Base-by-base conservation (phyloP, 2,888 invertebrate species). In the Dromius quadrimaculatus region DNA sequence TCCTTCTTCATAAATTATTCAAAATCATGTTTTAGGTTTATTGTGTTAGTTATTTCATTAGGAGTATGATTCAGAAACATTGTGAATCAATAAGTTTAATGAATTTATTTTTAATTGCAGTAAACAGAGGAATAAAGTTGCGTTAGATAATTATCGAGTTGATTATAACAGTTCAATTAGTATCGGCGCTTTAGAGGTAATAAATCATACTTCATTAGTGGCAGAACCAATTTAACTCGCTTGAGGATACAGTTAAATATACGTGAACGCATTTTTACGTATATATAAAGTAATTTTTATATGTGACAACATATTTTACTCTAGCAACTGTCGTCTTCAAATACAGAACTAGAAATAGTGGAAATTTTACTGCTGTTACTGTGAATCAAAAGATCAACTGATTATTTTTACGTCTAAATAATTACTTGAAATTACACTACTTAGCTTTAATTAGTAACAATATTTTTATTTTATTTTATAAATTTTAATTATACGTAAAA, bases 141-240 rank as follows among this genome's bases (percentile, higher is more conserved):
- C n/a, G n/a, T n/a, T n/a, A 22, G 23, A 20, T 47, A 47, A 47
- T 20, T 45, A 36, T 36, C 11, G n/a, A 45, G 17, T 20, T 47
- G 23, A 54, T 54, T 50, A 28, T 28, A 54, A 54, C 5, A 28
- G 23, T 8, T n/a, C 8, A 41, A 41, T 41, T 41, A 15, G 15
- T 41, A 54, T 54, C 23, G 11, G 13, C 50, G 28, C 13, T 11
- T 54, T 54, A 23, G 17, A 28, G 8, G 23, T 11, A 4, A 54
- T 54, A 54, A 54, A 23, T 28, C 50, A 54, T 54, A 28, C 23
- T 54, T 54, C 50, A 54, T 54, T 54, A 54, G 28, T 9, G 28
- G 8, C 23, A 47, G 47, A 28, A 23, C 15, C 9, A 54, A 47
- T 22, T 47, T 11, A 23, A 13, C 50, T 15, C 23, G 15, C n/a